A percentile compares a stretch with the other conserved stretches of the same genome.
These are phyloP conservation scores for Xestia rhomboidea DNA, from an alignment of 2,888 invertebrate species.

Conservation along the genomic window DNA sequence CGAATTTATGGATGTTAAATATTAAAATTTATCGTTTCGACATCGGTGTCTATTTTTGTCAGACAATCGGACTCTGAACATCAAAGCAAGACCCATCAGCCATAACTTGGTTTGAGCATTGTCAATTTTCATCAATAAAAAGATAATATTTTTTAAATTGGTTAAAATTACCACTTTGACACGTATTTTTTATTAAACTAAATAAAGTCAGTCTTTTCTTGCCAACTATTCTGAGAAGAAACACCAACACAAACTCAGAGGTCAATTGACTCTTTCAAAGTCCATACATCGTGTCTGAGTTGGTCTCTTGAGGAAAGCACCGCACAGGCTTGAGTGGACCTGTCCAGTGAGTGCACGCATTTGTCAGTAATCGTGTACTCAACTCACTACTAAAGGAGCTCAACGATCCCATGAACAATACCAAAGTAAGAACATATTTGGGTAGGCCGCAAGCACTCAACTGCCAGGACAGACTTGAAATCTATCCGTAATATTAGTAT, in stretches of 20 bases:
- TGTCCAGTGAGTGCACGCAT: not conserved
- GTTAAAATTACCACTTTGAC: not conserved
- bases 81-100: not conserved
- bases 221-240: not conserved
- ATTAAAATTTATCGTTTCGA: constrained; percentile 19
- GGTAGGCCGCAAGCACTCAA: not conserved
- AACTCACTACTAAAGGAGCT: not conserved
- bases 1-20: constrained; percentile 25
- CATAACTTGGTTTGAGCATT: not conserved
- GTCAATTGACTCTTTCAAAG: not conserved
- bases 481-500: not conserved
- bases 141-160: not conserved
- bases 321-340: not conserved
- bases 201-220: not conserved
- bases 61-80: not conserved
- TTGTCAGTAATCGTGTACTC: not conserved
- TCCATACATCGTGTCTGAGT: not conserved
- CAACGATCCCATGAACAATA: not conserved
- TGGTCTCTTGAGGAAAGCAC: not conserved
- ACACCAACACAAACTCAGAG: not conserved
- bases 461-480: not conserved
- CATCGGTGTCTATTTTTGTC: constrained; percentile 11
- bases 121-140: not conserved
- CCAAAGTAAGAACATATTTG: not conserved
- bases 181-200: not conserved